These are phyloP conservation scores for Chesias legatella DNA, from an alignment of 2,888 invertebrate genomes.

Conservation along the genomic window DNA sequence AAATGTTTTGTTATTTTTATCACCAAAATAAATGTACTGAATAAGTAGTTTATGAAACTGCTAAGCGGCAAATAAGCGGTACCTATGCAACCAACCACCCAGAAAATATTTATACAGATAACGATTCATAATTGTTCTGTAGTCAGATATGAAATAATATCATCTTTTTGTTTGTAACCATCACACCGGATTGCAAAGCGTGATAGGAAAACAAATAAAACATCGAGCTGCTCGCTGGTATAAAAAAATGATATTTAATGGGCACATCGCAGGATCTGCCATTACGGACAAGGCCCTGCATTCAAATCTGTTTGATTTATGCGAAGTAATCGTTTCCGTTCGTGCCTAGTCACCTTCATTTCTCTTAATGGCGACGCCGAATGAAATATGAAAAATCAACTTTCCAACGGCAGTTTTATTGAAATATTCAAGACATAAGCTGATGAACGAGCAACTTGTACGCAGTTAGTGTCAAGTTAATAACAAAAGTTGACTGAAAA, in stretches of 20 bases:
- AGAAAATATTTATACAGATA: too few relatives aligned
- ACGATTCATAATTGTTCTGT: too few relatives aligned
- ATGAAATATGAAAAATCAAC: slow-evolving; percentile 27
- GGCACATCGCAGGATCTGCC: slow-evolving; percentile 47
- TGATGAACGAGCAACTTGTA: slow-evolving; percentile 36
- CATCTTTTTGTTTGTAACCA: not conserved
- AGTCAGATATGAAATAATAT: slow-evolving; percentile 3
- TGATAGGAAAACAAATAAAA: slow-evolving; percentile 18
- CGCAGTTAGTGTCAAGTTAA: slow-evolving; percentile 42
- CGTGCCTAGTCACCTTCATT: slow-evolving; percentile 33
- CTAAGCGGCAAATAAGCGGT: too few relatives aligned
- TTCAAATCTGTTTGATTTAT: slow-evolving; percentile 67
- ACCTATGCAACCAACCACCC: too few relatives aligned
- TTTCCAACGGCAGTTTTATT: slow-evolving; percentile 16
- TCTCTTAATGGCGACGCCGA: slow-evolving; percentile 24
- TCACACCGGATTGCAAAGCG: slow-evolving; percentile 2
- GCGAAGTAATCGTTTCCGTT: slow-evolving; percentile 51
- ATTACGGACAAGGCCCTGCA: slow-evolving; percentile 41
- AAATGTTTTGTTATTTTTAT: too few relatives aligned
- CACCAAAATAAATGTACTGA: too few relatives aligned
- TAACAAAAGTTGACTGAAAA: slow-evolving; percentile 41
- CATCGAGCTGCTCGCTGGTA: slow-evolving; percentile 10
- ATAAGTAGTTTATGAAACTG: too few relatives aligned
- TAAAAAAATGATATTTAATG: slow-evolving; percentile 23
- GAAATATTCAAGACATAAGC: slow-evolving; percentile 21